Conservation (phyloP, 2,797 vertebrate species). For the Schizothorax lantsangensis region DNA sequence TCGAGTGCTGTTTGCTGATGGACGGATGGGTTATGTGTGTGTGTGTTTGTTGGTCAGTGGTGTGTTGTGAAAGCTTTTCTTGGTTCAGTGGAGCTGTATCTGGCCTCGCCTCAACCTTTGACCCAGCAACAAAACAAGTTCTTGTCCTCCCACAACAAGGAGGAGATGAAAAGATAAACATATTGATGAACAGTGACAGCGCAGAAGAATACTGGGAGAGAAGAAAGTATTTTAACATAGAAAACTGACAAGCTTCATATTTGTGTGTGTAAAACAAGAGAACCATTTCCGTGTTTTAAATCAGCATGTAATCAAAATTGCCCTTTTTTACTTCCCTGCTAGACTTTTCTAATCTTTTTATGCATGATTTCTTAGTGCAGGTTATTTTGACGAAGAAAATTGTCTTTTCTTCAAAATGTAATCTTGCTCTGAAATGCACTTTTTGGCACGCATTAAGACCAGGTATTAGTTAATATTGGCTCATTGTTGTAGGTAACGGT, state of each 20-base stretch:
- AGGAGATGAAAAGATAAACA: constrained; percentile 15
- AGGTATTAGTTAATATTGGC: not conserved
- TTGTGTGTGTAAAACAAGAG: not conserved
- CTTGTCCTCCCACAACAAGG: constrained; percentile 3
- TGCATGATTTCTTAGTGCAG: not conserved
- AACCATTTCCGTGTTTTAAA: not conserved
- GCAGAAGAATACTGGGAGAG: not conserved
- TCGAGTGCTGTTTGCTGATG: constrained; percentile 24
- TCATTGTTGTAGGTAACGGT: not conserved
- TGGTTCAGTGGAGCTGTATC: constrained; percentile 7
- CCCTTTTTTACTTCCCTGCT: not conserved
- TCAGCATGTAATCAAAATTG: not conserved
- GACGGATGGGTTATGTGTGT: not conserved
- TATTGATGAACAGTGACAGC: not conserved
- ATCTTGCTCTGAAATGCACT: not conserved
- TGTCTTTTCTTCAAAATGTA: not conserved
- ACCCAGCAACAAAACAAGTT: constrained; percentile 40
- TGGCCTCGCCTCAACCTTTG: constrained; percentile 26
- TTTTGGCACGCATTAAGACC: not conserved
- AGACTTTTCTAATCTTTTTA: not conserved
- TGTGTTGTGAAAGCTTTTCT: constrained; percentile 2
- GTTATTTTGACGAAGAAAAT: not conserved
- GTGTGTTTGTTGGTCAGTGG: not conserved
- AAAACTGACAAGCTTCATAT: not conserved
- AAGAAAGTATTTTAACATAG: not conserved